Evolutionary conservation across 2,113 vertebrate species (phyloP), one percentile per base, ranked within the genome.

Genomic region (Urocynchramus pylzowi): DNA sequence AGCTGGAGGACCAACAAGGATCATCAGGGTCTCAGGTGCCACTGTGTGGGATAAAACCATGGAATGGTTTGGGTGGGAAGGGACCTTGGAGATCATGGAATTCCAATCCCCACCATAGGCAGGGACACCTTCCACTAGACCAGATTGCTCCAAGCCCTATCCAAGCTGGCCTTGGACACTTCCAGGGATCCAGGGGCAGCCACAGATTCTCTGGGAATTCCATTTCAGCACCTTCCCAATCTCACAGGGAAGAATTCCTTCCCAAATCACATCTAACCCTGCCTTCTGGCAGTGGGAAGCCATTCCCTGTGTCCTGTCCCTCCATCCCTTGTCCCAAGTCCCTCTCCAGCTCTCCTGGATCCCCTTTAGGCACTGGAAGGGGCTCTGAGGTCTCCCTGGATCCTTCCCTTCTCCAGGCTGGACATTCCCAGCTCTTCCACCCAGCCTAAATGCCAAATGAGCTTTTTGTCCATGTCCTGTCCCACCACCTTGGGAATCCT

Each of bases 201-300:
- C 39, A 61, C 28, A 24, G 23, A 12, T 61, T 6, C 39, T 45
- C 47, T 78, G 56, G 19, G 41, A 87, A 47, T 61, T 70, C 8
- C 6, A 1, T n/a, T 20, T 13, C 23, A 39, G 28, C 0, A 2
- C 15, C 22, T 45, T 22, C 5, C 10, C 27, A 16, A 1, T 18
- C 10, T 53, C 64, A 6, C n/a, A 39, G 23, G 15, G 8, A 69
- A 1, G 12, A 87, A 78, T 61, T 61, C 8, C 14, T n/a, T 60
- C 23, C 73, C 53, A 77, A 20, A 53, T 53, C 28, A 28, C n/a
- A 61, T 30, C 47, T 1, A 6, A 2, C 45, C 45, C 23, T 37
- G 14, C 2, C 19, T 28, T 69, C 28, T 69, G 53, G 18, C 28
- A n/a, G 10, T 11, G 0, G 54, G 19, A 69, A 53, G 33, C 33